Evolutionary conservation across 2,888 invertebrate species (phyloP), one percentile per base, ranked within the genome.

Genomic region (Physocephala rufipes): DNA sequence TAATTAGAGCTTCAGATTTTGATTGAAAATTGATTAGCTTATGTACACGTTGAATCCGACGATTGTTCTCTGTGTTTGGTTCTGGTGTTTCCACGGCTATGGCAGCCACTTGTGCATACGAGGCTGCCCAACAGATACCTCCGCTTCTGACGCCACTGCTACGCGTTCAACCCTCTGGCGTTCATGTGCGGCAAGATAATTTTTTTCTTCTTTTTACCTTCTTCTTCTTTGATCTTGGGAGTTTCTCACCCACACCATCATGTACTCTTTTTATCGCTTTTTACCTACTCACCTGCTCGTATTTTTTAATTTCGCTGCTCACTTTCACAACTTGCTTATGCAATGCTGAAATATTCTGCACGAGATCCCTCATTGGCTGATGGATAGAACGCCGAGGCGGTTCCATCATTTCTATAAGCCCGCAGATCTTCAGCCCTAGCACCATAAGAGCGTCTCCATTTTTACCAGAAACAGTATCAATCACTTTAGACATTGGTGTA

Each of bases 401-500:
- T n/a, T n/a, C 36, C 62, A 62, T 62, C 62, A 62, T 62, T 45
- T 13, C 5, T 62, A 62, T 5, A 16, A 62, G n/a, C 36, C 43
- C 16, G 4, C 36, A 2, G 16, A 62, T 62, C 19, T 62, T 30
- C 21, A 19, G 21, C 51, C 19, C 28, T 12, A 16, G 47, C 49
- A 45, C 49, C 1, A 49, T 7, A n/a, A 49, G 49, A n/a, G 49
- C 49, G 16, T 19, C 13, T 49, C 19, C 49, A 2, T 15, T 49
- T 19, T 49, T 49, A 13, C n/a, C 49, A n/a, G 49, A 15, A 49
- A n/a, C 49, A n/a, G 49, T 4, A 49, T 5, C 19, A 49, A 49
- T 49, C 19, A n/a, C n/a, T 19, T 1, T n/a, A 16, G n/a, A 16
- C 19, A 19, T 49, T 19, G 49, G 16, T 49, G 49, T 19, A 16